phyloP scores from a whole-genome alignment of 2,113 vertebrate genomes.

The Canis aureus region DNA sequence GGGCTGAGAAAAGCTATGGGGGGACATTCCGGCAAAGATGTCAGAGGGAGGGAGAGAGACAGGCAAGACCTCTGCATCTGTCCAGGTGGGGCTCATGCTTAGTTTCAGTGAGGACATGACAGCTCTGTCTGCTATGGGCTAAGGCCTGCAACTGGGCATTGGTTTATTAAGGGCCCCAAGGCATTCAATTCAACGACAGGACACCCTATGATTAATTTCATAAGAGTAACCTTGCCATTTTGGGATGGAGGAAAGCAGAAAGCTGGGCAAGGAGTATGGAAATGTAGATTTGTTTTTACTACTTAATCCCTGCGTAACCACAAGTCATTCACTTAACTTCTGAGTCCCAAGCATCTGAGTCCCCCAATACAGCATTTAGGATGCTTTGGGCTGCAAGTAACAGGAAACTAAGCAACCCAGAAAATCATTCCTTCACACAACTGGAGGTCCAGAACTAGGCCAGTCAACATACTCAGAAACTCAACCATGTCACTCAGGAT shows the following conservation, averaged over 20 bases:
- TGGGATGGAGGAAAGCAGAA: not conserved
- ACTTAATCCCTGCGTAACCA: not conserved
- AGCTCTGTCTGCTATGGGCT: not conserved
- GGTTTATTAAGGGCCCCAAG: not conserved
- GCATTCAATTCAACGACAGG: not conserved
- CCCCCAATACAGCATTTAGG: not conserved
- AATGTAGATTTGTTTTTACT: not conserved
- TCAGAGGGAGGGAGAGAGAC: not conserved
- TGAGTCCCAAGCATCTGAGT: not conserved
- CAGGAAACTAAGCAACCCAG: not conserved
- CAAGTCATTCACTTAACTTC: not conserved
- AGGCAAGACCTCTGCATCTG: not conserved
- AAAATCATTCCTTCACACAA: not conserved
- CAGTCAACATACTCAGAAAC: not conserved
- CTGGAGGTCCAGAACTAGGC: not conserved
- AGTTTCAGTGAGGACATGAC: not conserved
- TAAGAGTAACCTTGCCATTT: not conserved
- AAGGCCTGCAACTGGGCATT: too few species aligned
- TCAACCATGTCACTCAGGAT: not conserved
- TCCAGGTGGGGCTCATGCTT: not conserved
- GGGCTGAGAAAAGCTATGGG: not conserved
- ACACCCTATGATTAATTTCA: not conserved
- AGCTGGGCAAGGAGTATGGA: not conserved
- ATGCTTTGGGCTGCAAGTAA: not conserved
- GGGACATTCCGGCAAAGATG: not conserved